Conservation (phyloP, 2,888 invertebrate genomes). For the Ormia ochracea region DNA sequence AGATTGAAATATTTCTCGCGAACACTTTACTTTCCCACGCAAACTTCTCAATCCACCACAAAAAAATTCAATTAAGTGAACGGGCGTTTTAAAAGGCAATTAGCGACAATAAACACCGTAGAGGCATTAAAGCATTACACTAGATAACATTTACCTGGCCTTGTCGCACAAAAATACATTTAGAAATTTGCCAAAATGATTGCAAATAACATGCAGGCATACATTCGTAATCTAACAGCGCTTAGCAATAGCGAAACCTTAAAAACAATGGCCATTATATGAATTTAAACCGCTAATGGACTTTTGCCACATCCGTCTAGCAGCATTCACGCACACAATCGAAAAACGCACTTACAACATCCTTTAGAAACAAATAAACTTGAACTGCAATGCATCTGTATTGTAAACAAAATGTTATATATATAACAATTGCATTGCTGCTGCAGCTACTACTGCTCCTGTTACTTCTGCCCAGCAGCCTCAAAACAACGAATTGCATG, state of each 20-base stretch:
- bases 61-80: constrained; percentile 12
- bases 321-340: background rate
- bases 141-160: constrained; percentile 7
- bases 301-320: constrained; percentile 49
- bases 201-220: background rate
- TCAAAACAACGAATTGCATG: no score
- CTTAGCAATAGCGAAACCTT: constrained; percentile 5
- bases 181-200: background rate
- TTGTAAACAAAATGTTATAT: no score
- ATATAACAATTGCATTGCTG: no score
- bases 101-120: constrained; percentile 12
- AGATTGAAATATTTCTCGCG: no score
- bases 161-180: background rate
- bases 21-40: no score
- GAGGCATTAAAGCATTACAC: background rate
- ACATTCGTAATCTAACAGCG: background rate
- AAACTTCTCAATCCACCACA: no score
- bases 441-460: no score
- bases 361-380: no score
- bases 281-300: constrained; percentile 59
- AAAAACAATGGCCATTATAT: constrained; percentile 36
- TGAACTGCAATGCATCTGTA: no score
- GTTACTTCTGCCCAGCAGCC: no score
- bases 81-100: constrained; percentile 23
- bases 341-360: no score